These are phyloP conservation scores for Galerucella pusilla DNA, from an alignment of 2,888 invertebrate species.

Conservation along the genomic window DNA sequence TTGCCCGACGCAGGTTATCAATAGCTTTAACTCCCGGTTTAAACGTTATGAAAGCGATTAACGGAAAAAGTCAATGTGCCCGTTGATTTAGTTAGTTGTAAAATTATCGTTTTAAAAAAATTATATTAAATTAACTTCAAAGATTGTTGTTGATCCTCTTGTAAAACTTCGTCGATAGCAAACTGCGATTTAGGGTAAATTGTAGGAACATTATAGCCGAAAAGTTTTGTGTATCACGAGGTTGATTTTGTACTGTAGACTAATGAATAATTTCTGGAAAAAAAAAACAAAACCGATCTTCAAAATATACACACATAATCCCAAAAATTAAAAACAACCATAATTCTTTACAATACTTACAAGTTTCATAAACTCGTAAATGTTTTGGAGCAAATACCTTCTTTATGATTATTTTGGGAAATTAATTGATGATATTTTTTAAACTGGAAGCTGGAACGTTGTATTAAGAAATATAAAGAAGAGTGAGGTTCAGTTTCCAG, in stretches of 20 bases:
- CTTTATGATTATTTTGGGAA: no score
- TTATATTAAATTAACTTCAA: slow-evolving; percentile 43
- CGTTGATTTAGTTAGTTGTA: slow-evolving; percentile 45
- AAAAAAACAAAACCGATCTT: slow-evolving; percentile 35
- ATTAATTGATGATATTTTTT: no score
- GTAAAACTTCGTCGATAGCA: slow-evolving; percentile 57
- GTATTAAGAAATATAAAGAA: no score
- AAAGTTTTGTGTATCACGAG: slow-evolving; percentile 57
- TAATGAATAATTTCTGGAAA: slow-evolving; percentile 56
- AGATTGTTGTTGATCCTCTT: slow-evolving; percentile 52
- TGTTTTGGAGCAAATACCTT: no score
- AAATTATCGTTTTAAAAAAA: slow-evolving; percentile 41
- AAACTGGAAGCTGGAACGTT: no score
- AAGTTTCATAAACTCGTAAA: not conserved
- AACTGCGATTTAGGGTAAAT: slow-evolving; percentile 57
- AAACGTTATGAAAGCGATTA: slow-evolving; percentile 32
- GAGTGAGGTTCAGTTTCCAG: no score
- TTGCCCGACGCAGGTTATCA: slow-evolving; percentile 60
- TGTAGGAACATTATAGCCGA: slow-evolving; percentile 57
- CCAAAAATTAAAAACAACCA: no score
- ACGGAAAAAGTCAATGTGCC: slow-evolving; percentile 49
- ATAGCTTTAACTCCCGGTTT: slow-evolving; percentile 53
- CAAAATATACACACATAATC: not conserved
- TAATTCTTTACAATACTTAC: no score
- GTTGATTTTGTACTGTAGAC: slow-evolving; percentile 61